A percentile compares a stretch with the other conserved stretches of the same genome.
Conservation (phyloP, 2,888 invertebrate species). For the Panorpa germanica region DNA sequence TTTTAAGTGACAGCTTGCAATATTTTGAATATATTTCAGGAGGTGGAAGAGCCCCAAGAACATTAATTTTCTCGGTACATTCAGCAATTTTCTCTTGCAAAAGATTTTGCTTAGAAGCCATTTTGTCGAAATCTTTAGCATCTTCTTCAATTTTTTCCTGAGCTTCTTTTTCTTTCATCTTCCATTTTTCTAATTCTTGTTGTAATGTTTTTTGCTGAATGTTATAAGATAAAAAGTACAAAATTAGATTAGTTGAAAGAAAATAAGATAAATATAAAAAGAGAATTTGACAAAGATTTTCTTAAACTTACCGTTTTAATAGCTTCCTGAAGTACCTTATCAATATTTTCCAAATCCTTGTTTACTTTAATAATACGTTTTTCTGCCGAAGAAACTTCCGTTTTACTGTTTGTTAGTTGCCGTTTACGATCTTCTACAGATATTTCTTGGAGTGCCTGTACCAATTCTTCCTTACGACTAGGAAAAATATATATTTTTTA, state of each 20-base stretch:
- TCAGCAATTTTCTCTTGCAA: conserved; percentile 88
- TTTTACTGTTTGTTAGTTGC: conserved; percentile 64
- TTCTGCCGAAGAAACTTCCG: conserved; percentile 63
- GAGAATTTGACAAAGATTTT: no score
- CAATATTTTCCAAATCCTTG: conserved; percentile 60
- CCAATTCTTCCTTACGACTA: conserved; percentile 75
- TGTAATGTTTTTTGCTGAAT: conserved; percentile 30
- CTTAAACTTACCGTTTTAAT: no score
- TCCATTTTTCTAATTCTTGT: conserved; percentile 64
- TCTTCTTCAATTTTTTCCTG: conserved; percentile 92
- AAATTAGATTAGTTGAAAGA: no score
- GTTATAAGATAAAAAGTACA: no score
- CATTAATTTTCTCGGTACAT: conserved; percentile 87
- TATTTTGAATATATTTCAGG: conserved; percentile 74
- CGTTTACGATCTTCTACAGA: conserved; percentile 86
- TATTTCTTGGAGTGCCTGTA: conserved; percentile 86
- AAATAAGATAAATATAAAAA: no score
- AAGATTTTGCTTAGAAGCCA: conserved; percentile 84
- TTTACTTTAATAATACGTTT: conserved; percentile 67
- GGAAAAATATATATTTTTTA: no score
- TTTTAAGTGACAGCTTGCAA: conserved; percentile 54
- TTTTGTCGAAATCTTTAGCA: conserved; percentile 87
- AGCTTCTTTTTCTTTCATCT: conserved; percentile 73
- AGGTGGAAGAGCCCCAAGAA: conserved; percentile 88
- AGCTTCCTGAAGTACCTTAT: no score